Evolutionary conservation across 2,888 invertebrate genomes (phyloP).

Genomic region (Polietes domitor): DNA sequence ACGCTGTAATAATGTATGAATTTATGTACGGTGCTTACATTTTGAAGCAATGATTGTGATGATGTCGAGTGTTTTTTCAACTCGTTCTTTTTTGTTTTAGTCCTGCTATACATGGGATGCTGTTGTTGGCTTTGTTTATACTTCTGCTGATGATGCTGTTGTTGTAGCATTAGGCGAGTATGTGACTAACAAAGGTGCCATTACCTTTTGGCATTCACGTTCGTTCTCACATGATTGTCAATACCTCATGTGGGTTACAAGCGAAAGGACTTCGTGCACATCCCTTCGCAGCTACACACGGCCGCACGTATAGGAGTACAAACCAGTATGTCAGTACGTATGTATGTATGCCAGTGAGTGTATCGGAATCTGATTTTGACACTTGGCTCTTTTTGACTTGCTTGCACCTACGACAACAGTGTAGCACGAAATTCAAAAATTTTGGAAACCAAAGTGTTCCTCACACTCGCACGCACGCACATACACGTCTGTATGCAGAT

Average conservation of each 20-base stretch:
- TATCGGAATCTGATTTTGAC: slow-evolving; percentile 55
- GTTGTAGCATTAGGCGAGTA: slow-evolving; percentile 10
- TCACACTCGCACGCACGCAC: neutral
- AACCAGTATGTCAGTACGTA: neutral
- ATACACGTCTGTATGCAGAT: neutral
- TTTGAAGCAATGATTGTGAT: slow-evolving; percentile 13
- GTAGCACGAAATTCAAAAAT: neutral
- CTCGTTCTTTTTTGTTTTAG: slow-evolving; percentile 24
- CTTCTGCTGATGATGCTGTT: neutral
- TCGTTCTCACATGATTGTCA: slow-evolving; percentile 42
- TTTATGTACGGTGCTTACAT: neutral
- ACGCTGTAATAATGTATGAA: too few species aligned
- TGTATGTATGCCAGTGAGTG: neutral
- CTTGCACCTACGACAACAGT: slow-evolving; percentile 14
- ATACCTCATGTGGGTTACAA: slow-evolving; percentile 51
- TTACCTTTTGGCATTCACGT: slow-evolving; percentile 41
- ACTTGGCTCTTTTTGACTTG: slow-evolving; percentile 48
- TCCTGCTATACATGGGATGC: neutral
- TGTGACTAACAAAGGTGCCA: slow-evolving; percentile 32
- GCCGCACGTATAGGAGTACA: too few species aligned
- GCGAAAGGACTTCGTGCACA: neutral
- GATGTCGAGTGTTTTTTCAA: slow-evolving; percentile 27
- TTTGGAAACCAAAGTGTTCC: slow-evolving; percentile 8
- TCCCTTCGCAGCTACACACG: too few species aligned
- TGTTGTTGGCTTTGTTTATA: neutral